Base-by-base conservation (phyloP, 2,888 invertebrate species). In the Scotopteryx bipunctaria region DNA sequence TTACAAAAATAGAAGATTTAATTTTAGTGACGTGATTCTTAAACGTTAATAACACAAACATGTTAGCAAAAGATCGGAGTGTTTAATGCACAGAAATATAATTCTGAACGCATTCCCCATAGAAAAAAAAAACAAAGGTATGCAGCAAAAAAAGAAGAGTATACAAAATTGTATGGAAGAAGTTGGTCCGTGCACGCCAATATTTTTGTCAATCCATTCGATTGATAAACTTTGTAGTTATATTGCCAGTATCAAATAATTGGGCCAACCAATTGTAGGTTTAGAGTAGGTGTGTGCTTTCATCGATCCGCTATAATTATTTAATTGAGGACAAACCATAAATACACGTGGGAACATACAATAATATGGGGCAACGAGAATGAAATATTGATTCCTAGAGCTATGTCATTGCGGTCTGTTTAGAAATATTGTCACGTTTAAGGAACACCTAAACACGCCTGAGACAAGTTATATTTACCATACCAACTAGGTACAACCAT, bases 281-380 rank as follows among this genome's bases (percentile, higher is more conserved):
- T 42, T 48, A 56, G 55, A 60, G 48, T 37, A 35, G 9, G 17
- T 35, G 23, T 5, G 17, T 35, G 41, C 49, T 70, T 71, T 67
- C 67, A 64, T 67, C 67, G 67, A 71, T 71, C 64, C 50, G 44
- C 67, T 60, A 69, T 76, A 77, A 80, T 81, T 79, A 78, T 76
- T 78, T 77, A 74, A 81, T 81, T 76, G 74, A 62, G 69, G 65
- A 61, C 76, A 70, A 66, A 48, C 54, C 50, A 53, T 17, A 36
- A n/a, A 33, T 27, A 31, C 38, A 55, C 45, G 56, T 58, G 58
- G 55, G 59, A 57, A 61, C 54, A n/a, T 5, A 40, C 27, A 40
- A 17, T 42, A 29, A 15, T 36, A 29, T 16, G 19, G 21, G 35
- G 8, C 29, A 48, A 23, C 31, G 15, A 42, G 11, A 33, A 33